phyloP scores from a whole-genome alignment of 2,888 invertebrate species.

The Octodonta nipae region DNA sequence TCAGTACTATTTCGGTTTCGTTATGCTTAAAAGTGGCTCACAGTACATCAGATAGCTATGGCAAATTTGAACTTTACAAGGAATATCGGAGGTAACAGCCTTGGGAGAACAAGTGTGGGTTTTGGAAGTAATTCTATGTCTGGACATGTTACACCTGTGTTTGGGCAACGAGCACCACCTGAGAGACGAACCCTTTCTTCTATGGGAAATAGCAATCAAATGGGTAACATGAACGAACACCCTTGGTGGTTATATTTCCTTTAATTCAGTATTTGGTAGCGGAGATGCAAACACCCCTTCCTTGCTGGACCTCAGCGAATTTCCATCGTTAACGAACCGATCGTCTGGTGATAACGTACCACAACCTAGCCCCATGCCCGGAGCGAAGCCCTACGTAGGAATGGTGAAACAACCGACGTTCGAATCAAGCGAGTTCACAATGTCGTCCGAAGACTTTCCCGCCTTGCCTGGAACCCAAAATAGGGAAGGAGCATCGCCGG shows the following conservation, averaged over 20 bases:
- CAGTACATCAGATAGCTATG: constrained; percentile 52
- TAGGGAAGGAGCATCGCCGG: constrained; percentile 56
- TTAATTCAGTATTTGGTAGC: constrained; percentile 73
- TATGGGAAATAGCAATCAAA: constrained; percentile 42
- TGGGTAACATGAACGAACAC: constrained; percentile 49
- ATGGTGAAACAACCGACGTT: constrained; percentile 83
- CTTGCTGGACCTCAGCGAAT: constrained; percentile 80
- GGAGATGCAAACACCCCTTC: constrained; percentile 55
- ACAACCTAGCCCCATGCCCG: constrained; percentile 72
- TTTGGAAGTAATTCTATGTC: constrained; percentile 54
- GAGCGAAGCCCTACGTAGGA: constrained; percentile 88
- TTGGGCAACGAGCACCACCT: constrained; percentile 68
- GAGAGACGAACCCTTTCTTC: constrained; percentile 52
- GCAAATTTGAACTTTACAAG: constrained; percentile 87
- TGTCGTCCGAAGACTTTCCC: constrained; percentile 98
- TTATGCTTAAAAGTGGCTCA: constrained; percentile 31
- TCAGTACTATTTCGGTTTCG: no score
- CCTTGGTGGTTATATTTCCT: constrained; percentile 46
- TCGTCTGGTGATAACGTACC: constrained; percentile 64
- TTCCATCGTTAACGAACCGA: constrained; percentile 80
- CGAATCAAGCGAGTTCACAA: constrained; percentile 87
- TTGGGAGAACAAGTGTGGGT: constrained; percentile 51
- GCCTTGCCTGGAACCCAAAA: constrained; percentile 89
- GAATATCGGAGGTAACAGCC: constrained; percentile 70
- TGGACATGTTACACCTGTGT: constrained; percentile 68